phyloP scores from a whole-genome alignment of 1,140 invertebrate species.

The Tetragnatha versicolor region DNA sequence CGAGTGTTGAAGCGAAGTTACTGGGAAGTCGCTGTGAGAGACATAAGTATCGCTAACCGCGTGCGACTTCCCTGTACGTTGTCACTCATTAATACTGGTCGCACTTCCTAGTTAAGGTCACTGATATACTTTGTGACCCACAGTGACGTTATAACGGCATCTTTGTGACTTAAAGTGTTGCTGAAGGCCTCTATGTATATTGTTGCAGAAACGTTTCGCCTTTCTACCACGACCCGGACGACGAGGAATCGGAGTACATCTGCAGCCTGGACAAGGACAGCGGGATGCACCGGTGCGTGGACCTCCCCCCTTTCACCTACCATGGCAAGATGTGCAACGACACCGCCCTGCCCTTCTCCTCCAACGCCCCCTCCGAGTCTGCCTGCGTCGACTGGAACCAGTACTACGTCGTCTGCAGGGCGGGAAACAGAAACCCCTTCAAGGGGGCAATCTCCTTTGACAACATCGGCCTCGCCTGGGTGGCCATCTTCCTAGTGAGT shows the following conservation, averaged over 20 bases:
- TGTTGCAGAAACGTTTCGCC: conserved; percentile 35
- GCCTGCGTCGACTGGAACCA: conserved; percentile 98
- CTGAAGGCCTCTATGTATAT: no score
- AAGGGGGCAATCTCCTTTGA: conserved; percentile 99
- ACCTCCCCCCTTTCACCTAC: conserved; percentile 82
- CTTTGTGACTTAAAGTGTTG: no score
- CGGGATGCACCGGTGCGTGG: conserved; percentile 91
- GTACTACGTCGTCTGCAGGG: conserved; percentile 94
- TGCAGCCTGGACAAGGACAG: conserved; percentile 92
- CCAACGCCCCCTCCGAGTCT: conserved; percentile 24
- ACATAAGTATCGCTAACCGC: no score
- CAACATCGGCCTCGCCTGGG: conserved; percentile 99
- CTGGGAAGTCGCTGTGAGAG: no score
- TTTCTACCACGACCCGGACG: conserved; percentile 62
- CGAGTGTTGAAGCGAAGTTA: no score
- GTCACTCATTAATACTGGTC: no score
- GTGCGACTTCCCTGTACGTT: no score
- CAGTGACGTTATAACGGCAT: no score
- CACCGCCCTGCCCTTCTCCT: conserved; percentile 55
- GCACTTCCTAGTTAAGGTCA: no score
- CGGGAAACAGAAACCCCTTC: conserved; percentile 95
- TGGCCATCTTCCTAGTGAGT: conserved; percentile 90
- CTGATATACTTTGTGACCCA: no score
- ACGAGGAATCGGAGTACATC: conserved; percentile 94
- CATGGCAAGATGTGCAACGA: conserved; percentile 75